These are phyloP conservation scores for Leucosticte australis DNA, from an alignment of 2,113 vertebrate species.

Conservation along the genomic window DNA sequence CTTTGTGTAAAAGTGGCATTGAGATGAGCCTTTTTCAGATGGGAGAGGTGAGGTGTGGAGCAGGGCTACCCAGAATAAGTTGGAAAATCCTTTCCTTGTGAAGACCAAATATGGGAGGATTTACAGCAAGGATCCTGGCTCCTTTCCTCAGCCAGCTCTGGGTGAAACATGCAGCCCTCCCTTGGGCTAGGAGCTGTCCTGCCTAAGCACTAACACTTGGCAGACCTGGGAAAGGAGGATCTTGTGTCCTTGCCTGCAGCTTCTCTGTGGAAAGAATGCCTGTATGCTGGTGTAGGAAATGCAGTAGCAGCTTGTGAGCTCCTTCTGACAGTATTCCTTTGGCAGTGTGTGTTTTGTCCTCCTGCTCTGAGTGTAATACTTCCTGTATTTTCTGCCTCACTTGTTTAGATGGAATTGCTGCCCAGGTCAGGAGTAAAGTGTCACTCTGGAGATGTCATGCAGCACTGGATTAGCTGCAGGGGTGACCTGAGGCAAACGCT, in stretches of 20 bases:
- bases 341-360: background rate
- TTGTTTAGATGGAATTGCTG: background rate
- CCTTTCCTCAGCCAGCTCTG: background rate
- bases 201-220: background rate
- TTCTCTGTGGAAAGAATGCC: background rate
- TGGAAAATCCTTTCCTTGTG: background rate
- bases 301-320: background rate
- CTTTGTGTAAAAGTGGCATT: background rate
- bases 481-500: constrained; percentile 74
- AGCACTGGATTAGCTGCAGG: constrained; percentile 72
- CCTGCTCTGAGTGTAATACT: background rate
- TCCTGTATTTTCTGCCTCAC: background rate
- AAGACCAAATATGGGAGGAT: background rate
- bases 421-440: background rate
- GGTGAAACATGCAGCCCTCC: background rate
- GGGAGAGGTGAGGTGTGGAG: background rate
- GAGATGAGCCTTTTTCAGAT: rapidly evolving
- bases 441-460: background rate
- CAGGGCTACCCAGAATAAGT: background rate
- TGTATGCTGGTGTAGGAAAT: background rate
- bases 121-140: background rate
- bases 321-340: background rate
- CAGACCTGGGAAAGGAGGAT: background rate
- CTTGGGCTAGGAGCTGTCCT: background rate
- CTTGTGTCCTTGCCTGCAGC: background rate